Evolutionary conservation across 2,888 invertebrate species (phyloP).

Genomic region (Trileptium ribeirensis): DNA sequence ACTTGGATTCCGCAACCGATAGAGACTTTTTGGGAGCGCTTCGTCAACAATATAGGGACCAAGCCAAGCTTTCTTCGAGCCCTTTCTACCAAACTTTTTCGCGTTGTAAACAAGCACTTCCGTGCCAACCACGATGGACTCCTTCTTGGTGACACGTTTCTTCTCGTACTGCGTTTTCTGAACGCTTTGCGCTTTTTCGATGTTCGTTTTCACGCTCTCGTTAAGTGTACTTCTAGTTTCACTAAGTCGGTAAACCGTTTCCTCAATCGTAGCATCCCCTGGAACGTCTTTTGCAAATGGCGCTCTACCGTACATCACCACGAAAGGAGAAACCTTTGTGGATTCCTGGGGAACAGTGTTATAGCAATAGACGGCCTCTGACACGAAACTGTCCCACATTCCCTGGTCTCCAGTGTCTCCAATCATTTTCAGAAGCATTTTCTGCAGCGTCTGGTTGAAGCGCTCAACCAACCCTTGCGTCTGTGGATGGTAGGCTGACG

Average conservation of each 20-base stretch:
- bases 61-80: not conserved
- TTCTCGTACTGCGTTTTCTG: not conserved
- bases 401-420: not conserved
- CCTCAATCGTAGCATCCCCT: not conserved
- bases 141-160: not conserved
- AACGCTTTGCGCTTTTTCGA: not conserved
- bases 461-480: conserved; percentile 4
- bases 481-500: conserved; percentile 1
- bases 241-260: not conserved
- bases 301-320: not conserved
- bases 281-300: too few species aligned
- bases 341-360: not conserved
- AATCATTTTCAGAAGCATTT: not conserved
- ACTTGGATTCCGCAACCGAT: too few species aligned
- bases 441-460: conserved; percentile 6
- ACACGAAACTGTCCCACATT: not conserved
- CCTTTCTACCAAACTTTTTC: not conserved
- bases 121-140: not conserved
- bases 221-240: not conserved
- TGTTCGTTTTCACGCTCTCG: not conserved
- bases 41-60: not conserved
- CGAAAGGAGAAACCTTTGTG: not conserved
- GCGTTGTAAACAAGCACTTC: not conserved
- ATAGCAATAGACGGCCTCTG: not conserved
- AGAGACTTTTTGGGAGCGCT: not conserved